Conservation (phyloP, 2,888 invertebrate genomes). For the Lumbricus terrestris region DNA sequence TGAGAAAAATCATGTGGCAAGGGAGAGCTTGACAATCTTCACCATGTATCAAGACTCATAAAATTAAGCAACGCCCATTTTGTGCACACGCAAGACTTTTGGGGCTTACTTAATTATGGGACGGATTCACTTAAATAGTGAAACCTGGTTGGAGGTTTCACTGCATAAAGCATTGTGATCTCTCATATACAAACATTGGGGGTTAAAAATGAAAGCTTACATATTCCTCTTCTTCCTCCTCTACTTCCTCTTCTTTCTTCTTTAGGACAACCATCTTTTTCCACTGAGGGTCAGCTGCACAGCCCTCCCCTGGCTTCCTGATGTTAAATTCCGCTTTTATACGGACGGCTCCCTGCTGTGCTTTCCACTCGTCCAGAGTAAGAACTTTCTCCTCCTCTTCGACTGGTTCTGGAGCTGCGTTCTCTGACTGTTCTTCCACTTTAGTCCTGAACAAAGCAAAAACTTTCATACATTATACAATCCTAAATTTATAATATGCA, state of each 20-base stretch:
- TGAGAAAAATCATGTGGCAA: too few species aligned
- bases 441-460: neutral
- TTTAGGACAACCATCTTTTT: conserved; percentile 56
- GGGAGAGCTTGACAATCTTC: too few species aligned
- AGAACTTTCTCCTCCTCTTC: conserved; percentile 69
- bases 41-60: too few species aligned
- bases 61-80: too few species aligned
- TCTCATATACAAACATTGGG: neutral
- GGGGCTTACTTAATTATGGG: too few species aligned
- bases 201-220: neutral
- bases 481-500: neutral
- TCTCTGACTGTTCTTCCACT: neutral
- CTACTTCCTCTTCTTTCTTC: conserved; percentile 68
- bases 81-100: too few species aligned
- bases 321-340: conserved; percentile 80
- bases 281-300: conserved; percentile 75
- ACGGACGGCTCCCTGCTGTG: conserved; percentile 68
- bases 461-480: neutral
- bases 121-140: too few species aligned
- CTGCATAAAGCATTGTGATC: neutral
- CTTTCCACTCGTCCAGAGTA: conserved; percentile 92
- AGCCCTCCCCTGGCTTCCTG: conserved; percentile 88
- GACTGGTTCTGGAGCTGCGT: conserved; percentile 43
- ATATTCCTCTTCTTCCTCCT: conserved; percentile 62
- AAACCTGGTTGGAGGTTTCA: neutral